Conservation (phyloP, 2,888 invertebrate genomes). For the Lutraria lutraria region DNA sequence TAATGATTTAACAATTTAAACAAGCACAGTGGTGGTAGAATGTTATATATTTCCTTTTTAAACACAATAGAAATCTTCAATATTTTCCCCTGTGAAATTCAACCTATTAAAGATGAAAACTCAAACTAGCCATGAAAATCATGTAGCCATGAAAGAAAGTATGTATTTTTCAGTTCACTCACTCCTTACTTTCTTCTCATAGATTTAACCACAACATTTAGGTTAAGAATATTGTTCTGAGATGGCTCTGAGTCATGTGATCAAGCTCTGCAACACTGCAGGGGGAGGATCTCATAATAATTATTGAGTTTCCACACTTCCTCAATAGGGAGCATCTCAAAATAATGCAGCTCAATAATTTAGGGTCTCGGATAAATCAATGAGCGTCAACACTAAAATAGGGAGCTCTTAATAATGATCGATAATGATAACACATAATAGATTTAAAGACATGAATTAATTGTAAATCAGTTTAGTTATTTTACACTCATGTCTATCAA, state of each 20-base stretch:
- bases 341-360: not conserved
- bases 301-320: not conserved
- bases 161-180: not conserved
- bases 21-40: conserved; percentile 19
- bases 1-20: not conserved
- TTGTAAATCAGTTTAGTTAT: too few species aligned
- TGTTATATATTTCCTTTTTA: conserved; percentile 13
- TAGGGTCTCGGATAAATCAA: too few species aligned
- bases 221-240: conserved; percentile 49
- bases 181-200: not conserved
- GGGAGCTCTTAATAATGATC: too few species aligned
- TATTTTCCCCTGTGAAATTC: conserved; percentile 27
- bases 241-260: conserved; percentile 61
- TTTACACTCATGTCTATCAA: too few species aligned
- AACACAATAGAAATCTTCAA: conserved; percentile 16
- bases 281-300: conserved; percentile 49
- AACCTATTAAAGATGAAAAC: conserved; percentile 22
- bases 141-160: conserved; percentile 26
- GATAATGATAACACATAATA: too few species aligned
- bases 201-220: conserved; percentile 14
- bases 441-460: too few species aligned
- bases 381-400: too few species aligned
- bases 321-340: not conserved
- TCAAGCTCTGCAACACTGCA: conserved; percentile 56
- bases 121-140: not conserved